These are phyloP conservation scores for Indri indri DNA, from an alignment of 2,113 vertebrate genomes.

Conservation along the genomic window DNA sequence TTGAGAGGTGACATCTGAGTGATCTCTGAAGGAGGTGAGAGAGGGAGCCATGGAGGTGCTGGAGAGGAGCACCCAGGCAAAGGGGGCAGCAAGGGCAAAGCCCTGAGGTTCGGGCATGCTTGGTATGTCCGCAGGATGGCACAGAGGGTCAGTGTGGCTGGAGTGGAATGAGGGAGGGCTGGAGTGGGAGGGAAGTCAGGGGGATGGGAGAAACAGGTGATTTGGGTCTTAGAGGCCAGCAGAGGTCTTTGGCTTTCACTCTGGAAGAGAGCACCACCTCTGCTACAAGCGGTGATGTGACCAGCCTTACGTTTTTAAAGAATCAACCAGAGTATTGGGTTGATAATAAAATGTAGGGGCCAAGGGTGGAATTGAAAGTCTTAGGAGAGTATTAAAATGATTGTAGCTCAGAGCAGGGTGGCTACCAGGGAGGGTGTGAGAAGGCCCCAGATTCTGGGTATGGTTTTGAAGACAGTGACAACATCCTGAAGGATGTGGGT, in stretches of 20 bases:
- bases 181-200: neutral
- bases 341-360: neutral
- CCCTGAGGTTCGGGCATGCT: neutral
- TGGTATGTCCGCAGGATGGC: fast-evolving
- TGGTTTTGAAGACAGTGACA: neutral
- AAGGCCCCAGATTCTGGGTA: neutral
- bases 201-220: neutral
- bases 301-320: neutral
- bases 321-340: neutral
- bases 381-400: neutral
- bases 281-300: neutral
- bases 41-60: neutral
- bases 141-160: neutral
- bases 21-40: neutral
- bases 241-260: neutral
- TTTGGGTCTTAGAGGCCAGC: neutral
- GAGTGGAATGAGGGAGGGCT: neutral
- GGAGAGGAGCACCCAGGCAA: neutral
- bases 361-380: neutral
- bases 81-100: neutral
- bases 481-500: neutral
- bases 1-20: neutral
- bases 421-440: neutral
- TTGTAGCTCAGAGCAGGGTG: neutral
- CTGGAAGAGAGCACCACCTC: neutral